Evolutionary conservation across 2,113 vertebrate species (phyloP), one percentile per base, ranked within the genome.

Genomic region (Gasterosteus nipponicus): DNA sequence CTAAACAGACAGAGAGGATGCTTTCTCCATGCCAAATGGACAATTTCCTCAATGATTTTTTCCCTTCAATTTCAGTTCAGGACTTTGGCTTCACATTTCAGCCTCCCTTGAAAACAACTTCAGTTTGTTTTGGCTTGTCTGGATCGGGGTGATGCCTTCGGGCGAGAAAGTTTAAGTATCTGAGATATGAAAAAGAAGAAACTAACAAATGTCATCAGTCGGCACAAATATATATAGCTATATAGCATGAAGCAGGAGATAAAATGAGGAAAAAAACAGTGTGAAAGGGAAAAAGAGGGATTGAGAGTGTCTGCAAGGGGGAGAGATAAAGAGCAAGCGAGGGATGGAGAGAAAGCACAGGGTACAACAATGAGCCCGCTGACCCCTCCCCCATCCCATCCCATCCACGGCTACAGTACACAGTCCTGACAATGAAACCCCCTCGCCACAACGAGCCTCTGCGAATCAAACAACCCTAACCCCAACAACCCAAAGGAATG

Each of bases 341-440:
- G 9, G 3, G 33, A 80, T 71, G 67, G 31, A 73, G 67, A 75
- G 51, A 73, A 73, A 61, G 42, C 80, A 59, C 65, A 71, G 68
- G 71, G 80, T 65, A 83, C 33, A 85, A 91, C 83, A 91, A 87
- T 88, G 78, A 84, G 59, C 71, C 60, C 56, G 31, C 26, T 22
- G 31, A 67, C 87, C 89, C 89, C 84, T 90, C 90, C 91, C 92
- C 90, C 90, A 89, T 68, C 73, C 35, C 33, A 75, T 67, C 61
- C 67, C 76, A 62, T 57, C 22, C 22, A 26, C 22, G 22, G 64
- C 63, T 77, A 51, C 66, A 88, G 75, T 19, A 33, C 76, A 69
- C 67, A 60, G 68, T 67, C 9, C 78, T 85, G 78, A 93, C 92
- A 92, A 93, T 84, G 75, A 77, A 61, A 77, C 54, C 71, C 38